phyloP scores from a whole-genome alignment of 1,140 invertebrate species.

The Calosoma granatense region DNA sequence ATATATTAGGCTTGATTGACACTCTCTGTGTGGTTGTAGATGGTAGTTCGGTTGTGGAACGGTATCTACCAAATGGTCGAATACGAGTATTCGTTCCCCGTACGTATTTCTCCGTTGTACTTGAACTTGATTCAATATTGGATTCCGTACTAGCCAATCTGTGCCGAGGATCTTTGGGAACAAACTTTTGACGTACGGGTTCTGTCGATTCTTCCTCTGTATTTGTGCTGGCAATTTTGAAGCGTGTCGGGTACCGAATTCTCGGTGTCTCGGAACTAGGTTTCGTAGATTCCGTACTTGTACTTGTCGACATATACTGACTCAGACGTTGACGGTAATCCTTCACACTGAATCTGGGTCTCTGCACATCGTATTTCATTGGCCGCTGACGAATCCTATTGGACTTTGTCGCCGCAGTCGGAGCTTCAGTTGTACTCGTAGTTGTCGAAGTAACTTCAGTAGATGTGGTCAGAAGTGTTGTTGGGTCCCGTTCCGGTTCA shows the following conservation, averaged over 20 bases:
- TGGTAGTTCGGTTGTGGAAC: conserved; percentile 19
- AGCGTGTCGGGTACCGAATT: conserved; percentile 34
- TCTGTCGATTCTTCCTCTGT: not conserved
- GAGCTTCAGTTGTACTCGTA: not conserved
- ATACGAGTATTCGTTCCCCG: conserved; percentile 27
- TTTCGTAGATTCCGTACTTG: conserved; percentile 33
- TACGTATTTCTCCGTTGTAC: conserved; percentile 21
- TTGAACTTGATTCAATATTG: conserved; percentile 9
- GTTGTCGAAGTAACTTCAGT: not conserved
- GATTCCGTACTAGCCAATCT: conserved; percentile 16
- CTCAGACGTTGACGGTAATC: conserved; percentile 41
- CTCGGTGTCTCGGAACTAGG: conserved; percentile 31
- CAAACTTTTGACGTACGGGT: conserved; percentile 18
- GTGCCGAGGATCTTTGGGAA: conserved; percentile 29
- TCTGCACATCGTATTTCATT: conserved; percentile 25
- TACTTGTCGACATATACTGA: conserved; percentile 38
- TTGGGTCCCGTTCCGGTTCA: not conserved
- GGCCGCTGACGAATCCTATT: conserved; percentile 16
- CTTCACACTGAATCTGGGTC: conserved; percentile 48
- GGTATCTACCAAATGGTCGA: conserved; percentile 27
- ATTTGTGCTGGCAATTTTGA: not conserved
- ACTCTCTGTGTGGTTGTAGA: conserved; percentile 20
- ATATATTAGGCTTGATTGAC: conserved; percentile 30
- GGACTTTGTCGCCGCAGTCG: not conserved
- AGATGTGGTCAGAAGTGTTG: not conserved